Base-by-base conservation (phyloP, 1,140 invertebrate genomes). In the Brachionus rubens region DNA sequence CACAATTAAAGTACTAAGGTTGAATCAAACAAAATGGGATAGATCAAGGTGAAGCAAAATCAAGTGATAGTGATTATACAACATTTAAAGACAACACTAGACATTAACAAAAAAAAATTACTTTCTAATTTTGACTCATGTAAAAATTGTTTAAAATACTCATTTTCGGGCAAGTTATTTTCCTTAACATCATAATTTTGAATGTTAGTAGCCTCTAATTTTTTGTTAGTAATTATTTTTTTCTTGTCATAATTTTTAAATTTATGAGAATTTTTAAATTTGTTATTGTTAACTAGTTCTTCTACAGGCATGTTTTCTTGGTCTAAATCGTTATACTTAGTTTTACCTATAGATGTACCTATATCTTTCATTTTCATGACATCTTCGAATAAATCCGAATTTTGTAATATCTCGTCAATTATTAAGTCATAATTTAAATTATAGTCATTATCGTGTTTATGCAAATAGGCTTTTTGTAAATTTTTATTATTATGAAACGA, bases 121-220 rank as follows among this genome's bases (percentile, higher is more conserved):
- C 59, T 41, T 14, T 65, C 36, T 2, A 43, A 4, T 2, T 65
- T 65, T 24, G 16, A 19, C 5, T 65, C 59, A 65, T 65, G 28
- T 65, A 65, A 24, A 41, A 65, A 65, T 26, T 65, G 59, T 65
- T 65, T 65, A 41, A 43, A 43, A 65, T 65, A 65, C 3, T 65
- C 59, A 14, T 65, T 65, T 65, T 65, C 59, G 3, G 40, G 19
- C 19, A 65, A 43, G 19, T 43, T 19, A 24, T 65, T 65, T 43
- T 65, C 59, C 59, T 65, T 65, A 43, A 43, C 59, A 43, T 65
- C 59, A 43, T 30, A 41, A 65, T 65, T 36, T 36, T 36, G 33
- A 36, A 36, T 36, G 33, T 36, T 5, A 36, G 3, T 36, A 5
- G 33, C 9, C 33, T 36, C 3, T 5, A 26, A 43, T 65, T 43